Base-by-base conservation (phyloP, 2,797 vertebrate species). In the Centroberyx gerrardi region DNA sequence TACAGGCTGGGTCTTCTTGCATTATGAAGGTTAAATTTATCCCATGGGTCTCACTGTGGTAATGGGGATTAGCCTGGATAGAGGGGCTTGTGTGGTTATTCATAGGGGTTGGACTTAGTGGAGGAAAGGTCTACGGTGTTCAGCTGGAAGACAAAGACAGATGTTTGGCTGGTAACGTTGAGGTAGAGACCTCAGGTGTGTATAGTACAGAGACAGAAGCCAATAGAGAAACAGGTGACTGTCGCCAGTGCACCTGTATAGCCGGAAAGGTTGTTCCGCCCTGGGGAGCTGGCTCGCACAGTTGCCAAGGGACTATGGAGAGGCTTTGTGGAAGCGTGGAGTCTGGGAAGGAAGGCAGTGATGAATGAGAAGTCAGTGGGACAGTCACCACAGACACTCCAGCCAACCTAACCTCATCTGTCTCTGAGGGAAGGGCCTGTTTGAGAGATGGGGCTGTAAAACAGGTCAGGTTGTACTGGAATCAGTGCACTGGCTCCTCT, bases 41-140 rank as follows among this genome's bases (percentile, higher is more conserved):
- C 87, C 78, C 27, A n/a, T n/a, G 31, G 76, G 78, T 84, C 76
- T 79, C 73, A 62, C 73, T 81, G 83, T 72, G 80, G 72, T 77
- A 71, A 88, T 87, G 68, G 62, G 88, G 92, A 91, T 93, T 92
- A 91, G 87, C 84, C 83, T 63, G 86, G 83, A 62, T 40, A 48
- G 49, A 22, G n/a, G 15, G 28, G 48, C 27, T 49, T 33, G 78
- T 70, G 75, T 65, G 85, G 77, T 88, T 92, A 88, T 87, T 91
- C 84, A 86, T 88, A 88, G 88, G 60, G 67, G 48, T 52, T 76
- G 79, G 82, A 81, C 87, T 90, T 90, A 83, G 76, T 8, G 13
- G 48, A 72, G 60, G 74, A 72, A 82, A 73, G 62, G 70, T 66
- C 67, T 76, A 72, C 74, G 62, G 8, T 71, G 60, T 83, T 80